Percentiles rank a stretch among this genome's conserved stretches.
Evolutionary conservation across 2,113 vertebrate genomes (phyloP).

Genomic region (Conger conger): DNA sequence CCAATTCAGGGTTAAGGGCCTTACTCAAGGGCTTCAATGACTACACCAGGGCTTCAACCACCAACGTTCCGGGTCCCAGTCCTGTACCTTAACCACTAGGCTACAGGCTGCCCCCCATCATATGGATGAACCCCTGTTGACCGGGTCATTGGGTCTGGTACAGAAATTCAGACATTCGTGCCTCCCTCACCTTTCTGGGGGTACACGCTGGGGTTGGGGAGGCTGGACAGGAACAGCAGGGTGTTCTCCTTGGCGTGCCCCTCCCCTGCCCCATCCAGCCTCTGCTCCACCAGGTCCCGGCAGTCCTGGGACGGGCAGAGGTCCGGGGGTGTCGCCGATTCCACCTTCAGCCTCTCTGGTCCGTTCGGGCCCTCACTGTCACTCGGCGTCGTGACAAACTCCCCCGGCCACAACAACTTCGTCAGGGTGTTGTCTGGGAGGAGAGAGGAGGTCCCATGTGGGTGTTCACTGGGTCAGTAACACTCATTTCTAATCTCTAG

Average conservation of each 20-base stretch:
- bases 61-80: too few species aligned
- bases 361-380: slow-evolving; percentile 57
- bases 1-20: too few species aligned
- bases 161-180: background rate
- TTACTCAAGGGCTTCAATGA: too few species aligned
- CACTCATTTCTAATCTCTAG: too few species aligned
- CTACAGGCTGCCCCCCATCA: too few species aligned
- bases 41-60: too few species aligned
- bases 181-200: slow-evolving; percentile 77
- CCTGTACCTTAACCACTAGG: too few species aligned
- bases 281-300: slow-evolving; percentile 48
- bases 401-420: slow-evolving; percentile 75
- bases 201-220: slow-evolving; percentile 67
- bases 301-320: slow-evolving; percentile 24
- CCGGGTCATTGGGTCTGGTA: background rate
- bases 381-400: slow-evolving; percentile 60
- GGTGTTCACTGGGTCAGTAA: background rate
- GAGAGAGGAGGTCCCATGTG: background rate
- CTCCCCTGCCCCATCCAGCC: slow-evolving; percentile 58
- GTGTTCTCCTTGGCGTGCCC: slow-evolving; percentile 53
- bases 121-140: background rate
- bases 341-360: slow-evolving; percentile 51
- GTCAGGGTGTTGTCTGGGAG: slow-evolving; percentile 58
- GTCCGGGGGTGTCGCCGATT: slow-evolving; percentile 47
- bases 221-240: slow-evolving; percentile 58